A percentile compares a stretch with the other conserved stretches of the same genome.
phyloP scores from a whole-genome alignment of 2,797 vertebrate genomes.

The Mormyrus proboscirostris region DNA sequence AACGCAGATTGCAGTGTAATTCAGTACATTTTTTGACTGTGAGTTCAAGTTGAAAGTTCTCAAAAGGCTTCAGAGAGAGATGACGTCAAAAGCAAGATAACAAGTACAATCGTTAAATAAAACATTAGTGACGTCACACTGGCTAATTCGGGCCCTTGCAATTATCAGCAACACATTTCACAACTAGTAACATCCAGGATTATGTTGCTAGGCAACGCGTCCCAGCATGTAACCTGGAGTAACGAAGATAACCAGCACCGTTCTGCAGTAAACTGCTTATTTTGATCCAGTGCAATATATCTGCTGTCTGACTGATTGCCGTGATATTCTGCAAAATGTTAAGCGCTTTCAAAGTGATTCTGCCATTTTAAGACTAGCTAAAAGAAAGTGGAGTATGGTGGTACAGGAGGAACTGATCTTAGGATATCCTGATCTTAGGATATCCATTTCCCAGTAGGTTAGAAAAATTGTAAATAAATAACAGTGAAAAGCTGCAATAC shows the following conservation, averaged over 20 bases:
- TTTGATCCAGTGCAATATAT: not conserved
- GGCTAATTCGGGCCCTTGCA: not conserved
- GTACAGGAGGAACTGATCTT: not conserved
- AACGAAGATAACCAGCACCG: not conserved
- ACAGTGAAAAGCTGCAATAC: not conserved
- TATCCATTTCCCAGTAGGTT: not conserved
- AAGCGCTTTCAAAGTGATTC: not conserved
- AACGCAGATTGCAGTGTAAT: not conserved
- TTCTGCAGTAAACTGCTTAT: not conserved
- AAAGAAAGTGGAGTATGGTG: not conserved
- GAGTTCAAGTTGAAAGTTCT: not conserved
- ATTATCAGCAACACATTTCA: not conserved
- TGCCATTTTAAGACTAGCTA: not conserved
- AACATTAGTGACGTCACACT: not conserved
- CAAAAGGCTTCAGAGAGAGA: not conserved
- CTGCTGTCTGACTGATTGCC: not conserved
- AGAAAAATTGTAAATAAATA: not conserved
- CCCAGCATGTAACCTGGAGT: not conserved
- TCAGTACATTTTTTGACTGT: not conserved
- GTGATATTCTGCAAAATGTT: not conserved
- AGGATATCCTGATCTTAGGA: not conserved
- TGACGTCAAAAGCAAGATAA: not conserved
- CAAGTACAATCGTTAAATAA: not conserved
- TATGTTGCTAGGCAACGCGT: not conserved
- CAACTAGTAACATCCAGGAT: not conserved